These are phyloP conservation scores for Eurystomus glaucurus DNA, from an alignment of 2,797 vertebrate genomes.

Conservation along the genomic window DNA sequence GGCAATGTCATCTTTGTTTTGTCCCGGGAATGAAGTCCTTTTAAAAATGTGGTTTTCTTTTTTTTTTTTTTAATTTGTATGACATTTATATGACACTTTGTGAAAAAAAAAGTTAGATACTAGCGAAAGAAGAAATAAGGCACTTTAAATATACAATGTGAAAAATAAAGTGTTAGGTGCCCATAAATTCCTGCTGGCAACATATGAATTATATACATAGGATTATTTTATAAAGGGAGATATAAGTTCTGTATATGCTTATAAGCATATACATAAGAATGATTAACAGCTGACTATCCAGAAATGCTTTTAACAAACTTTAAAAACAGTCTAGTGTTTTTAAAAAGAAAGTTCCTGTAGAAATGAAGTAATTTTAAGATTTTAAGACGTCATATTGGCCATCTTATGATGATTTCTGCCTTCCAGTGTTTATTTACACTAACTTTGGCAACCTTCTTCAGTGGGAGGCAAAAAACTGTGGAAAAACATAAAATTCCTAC, in stretches of 20 bases:
- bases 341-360: background rate
- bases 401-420: background rate
- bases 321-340: background rate
- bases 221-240: background rate
- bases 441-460: background rate
- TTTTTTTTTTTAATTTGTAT: background rate
- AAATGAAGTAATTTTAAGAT: background rate
- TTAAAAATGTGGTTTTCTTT: background rate
- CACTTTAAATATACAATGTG: no score
- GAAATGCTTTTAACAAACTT: background rate
- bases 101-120: background rate
- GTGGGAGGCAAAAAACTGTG: background rate
- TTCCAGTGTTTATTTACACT: background rate
- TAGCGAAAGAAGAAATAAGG: background rate
- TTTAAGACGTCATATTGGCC: background rate
- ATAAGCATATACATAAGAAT: background rate
- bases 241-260: background rate
- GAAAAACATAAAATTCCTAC: background rate
- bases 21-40: background rate
- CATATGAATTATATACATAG: background rate
- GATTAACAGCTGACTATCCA: background rate
- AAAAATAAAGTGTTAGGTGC: background rate
- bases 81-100: background rate
- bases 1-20: background rate
- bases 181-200: background rate